Percentiles rank a stretch among this genome's conserved stretches.
Conservation (phyloP, 2,797 vertebrate species). For the Poecilia wingei region DNA sequence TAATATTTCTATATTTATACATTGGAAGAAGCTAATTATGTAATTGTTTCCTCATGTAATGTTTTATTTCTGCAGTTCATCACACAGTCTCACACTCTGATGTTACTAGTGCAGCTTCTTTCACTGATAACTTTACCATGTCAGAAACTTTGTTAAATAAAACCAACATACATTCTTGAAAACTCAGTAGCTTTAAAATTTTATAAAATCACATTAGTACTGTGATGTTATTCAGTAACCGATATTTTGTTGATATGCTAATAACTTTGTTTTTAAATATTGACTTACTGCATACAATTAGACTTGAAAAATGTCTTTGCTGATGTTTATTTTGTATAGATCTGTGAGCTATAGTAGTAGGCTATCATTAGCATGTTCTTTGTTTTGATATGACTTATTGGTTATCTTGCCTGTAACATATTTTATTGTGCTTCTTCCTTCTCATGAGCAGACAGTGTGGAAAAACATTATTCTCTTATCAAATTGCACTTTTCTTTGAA, state of each 20-base stretch:
- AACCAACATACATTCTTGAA: neutral
- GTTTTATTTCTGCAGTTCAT: neutral
- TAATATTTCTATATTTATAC: neutral
- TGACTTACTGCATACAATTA: neutral
- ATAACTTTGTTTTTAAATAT: neutral
- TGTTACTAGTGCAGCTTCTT: neutral
- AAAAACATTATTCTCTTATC: neutral
- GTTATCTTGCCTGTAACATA: neutral
- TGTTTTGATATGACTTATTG: neutral
- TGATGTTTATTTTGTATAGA: neutral
- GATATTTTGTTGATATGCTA: neutral
- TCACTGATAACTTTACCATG: neutral
- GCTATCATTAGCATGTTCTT: neutral
- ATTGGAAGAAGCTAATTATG: neutral
- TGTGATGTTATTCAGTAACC: neutral
- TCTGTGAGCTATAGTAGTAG: neutral
- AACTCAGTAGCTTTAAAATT: neutral
- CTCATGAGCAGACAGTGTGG: neutral
- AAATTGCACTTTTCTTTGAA: neutral
- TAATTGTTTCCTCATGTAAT: neutral
- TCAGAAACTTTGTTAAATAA: neutral
- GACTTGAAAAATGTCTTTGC: neutral
- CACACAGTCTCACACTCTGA: neutral
- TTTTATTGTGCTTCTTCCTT: neutral
- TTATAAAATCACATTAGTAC: neutral